Evolutionary conservation across 2,113 vertebrate species (phyloP).

Genomic region (Rousettus leschenaultii): DNA sequence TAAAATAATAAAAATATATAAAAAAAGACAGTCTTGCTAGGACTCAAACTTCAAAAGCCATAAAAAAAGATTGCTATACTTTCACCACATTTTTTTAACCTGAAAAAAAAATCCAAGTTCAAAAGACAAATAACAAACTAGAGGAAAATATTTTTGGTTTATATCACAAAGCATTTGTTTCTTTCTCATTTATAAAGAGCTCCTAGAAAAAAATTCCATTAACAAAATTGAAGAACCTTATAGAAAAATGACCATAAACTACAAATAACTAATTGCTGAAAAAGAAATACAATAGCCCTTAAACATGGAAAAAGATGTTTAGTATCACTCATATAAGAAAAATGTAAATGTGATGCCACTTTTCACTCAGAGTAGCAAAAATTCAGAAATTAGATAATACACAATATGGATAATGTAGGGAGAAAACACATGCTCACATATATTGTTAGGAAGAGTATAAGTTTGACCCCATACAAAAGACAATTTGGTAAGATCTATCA

Average conservation of each 20-base stretch:
- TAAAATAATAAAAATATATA: background rate
- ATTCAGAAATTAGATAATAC: background rate
- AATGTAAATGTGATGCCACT: background rate
- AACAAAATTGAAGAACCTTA: background rate
- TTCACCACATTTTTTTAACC: background rate
- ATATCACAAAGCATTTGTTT: background rate
- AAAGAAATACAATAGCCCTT: background rate
- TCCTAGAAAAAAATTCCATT: background rate
- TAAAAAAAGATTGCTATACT: background rate
- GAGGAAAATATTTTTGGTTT: background rate
- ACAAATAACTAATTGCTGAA: background rate
- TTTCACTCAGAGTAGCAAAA: constrained; percentile 6
- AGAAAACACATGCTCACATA: background rate
- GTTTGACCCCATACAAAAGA: background rate
- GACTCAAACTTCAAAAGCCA: background rate
- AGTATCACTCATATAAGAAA: background rate
- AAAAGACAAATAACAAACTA: background rate
- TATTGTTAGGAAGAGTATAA: background rate
- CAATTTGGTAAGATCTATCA: background rate
- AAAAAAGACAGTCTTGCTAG: background rate
- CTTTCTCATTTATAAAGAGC: background rate
- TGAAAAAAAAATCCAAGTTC: background rate
- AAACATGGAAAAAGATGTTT: background rate
- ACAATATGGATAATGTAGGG: background rate
- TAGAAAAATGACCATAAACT: background rate